phyloP scores from a whole-genome alignment of 2,113 vertebrate species.

The Pterophyllum scalare region DNA sequence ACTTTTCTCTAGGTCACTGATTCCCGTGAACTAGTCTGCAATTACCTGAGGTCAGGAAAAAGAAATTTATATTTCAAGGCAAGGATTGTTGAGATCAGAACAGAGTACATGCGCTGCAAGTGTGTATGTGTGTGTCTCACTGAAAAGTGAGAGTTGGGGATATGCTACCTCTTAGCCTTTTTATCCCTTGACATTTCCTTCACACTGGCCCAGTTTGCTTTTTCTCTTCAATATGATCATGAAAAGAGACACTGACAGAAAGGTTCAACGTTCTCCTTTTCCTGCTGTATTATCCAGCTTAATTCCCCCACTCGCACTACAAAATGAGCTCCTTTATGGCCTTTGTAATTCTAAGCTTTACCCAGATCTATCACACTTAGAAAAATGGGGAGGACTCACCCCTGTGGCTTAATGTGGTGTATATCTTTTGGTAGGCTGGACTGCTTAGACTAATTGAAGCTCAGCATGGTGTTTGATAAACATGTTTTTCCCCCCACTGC shows the following conservation, averaged over 20 bases:
- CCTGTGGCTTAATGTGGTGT: constrained; percentile 43
- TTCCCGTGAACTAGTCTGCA: constrained; percentile 21
- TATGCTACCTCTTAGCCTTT: constrained; percentile 32
- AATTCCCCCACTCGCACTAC: constrained; percentile 8
- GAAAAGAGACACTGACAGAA: constrained; percentile 20
- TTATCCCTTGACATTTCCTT: constrained; percentile 43
- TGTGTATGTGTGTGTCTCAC: background rate
- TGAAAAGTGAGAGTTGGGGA: constrained; percentile 2
- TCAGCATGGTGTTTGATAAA: constrained; percentile 66
- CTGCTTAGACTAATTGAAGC: constrained; percentile 71
- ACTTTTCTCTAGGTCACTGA: background rate
- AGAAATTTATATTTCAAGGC: background rate
- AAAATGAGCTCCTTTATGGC: constrained; percentile 32
- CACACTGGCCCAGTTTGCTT: constrained; percentile 4
- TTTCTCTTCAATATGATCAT: constrained; percentile 13
- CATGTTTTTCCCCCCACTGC: constrained; percentile 47
- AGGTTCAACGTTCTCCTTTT: background rate
- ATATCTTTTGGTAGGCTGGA: constrained; percentile 44
- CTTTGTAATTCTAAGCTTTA: constrained; percentile 34
- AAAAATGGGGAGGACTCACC: constrained; percentile 33
- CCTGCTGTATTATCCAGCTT: constrained; percentile 23
- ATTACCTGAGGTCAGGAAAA: background rate
- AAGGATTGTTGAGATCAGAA: background rate
- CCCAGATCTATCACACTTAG: constrained; percentile 33
- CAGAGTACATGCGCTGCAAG: background rate